These are phyloP conservation scores for Xiphorhynchus erythropygius DNA, from an alignment of 2,797 vertebrate species.

Conservation along the genomic window DNA sequence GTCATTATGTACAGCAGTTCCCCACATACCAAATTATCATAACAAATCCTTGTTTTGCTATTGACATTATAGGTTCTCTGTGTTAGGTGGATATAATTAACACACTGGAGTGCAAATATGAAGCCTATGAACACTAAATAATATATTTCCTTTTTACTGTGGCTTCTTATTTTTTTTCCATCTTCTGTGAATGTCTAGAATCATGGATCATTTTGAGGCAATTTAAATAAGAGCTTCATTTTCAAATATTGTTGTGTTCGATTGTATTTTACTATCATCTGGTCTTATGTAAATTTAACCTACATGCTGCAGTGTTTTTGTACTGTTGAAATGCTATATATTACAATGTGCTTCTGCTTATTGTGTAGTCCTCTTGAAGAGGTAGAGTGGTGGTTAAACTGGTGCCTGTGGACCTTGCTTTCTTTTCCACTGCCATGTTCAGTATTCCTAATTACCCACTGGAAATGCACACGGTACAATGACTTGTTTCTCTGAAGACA, in stretches of 20 bases:
- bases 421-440: background rate
- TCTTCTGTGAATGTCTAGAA: background rate
- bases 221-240: background rate
- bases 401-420: background rate
- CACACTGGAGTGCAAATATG: background rate
- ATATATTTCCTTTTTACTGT: background rate
- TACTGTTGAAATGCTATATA: background rate
- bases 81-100: background rate
- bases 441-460: background rate
- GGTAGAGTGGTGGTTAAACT: background rate
- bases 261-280: background rate
- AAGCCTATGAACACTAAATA: background rate
- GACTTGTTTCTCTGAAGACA: background rate
- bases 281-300: background rate
- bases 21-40: background rate
- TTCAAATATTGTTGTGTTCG: background rate
- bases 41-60: background rate
- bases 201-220: background rate
- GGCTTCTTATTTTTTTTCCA: background rate
- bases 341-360: background rate
- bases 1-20: background rate
- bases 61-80: accelerated
- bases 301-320: background rate
- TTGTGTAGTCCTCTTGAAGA: background rate
- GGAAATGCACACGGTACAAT: accelerated